Conservation (phyloP, 1,140 invertebrate genomes). For the Apocrypta bakeri region DNA sequence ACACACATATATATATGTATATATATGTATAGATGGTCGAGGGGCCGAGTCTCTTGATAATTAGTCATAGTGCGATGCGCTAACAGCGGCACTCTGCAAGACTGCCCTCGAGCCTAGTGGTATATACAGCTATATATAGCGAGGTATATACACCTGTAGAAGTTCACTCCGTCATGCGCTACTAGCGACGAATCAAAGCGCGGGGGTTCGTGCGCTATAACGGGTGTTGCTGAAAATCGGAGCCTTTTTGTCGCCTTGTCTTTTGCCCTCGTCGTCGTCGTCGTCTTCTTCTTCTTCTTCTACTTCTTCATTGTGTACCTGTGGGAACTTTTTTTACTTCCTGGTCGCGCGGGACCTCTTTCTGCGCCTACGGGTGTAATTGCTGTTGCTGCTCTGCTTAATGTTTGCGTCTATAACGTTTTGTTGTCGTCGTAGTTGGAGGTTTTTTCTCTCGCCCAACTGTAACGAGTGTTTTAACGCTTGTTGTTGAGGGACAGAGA, state of each 20-base stretch:
- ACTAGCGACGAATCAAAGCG: constrained; percentile 26
- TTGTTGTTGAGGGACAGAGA: too few relatives aligned
- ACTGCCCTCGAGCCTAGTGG: constrained; percentile 58
- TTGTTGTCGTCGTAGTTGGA: background rate
- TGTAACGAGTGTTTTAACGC: constrained; percentile 23
- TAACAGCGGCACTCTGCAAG: constrained; percentile 74
- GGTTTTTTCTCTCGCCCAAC: background rate
- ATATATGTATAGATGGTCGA: too few relatives aligned
- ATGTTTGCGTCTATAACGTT: constrained; percentile 3
- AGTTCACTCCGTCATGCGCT: constrained; percentile 29
- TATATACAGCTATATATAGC: background rate
- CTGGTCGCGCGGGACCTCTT: background rate
- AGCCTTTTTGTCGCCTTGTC: background rate
- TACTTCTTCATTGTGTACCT: constrained; percentile 19
- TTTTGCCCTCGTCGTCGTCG: background rate
- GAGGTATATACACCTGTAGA: background rate
- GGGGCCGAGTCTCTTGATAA: constrained; percentile 57
- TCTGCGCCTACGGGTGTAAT: constrained; percentile 12
- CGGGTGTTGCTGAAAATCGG: constrained; percentile 40
- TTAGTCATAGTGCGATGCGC: constrained; percentile 74
- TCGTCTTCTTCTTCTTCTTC: background rate
- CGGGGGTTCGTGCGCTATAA: constrained; percentile 47
- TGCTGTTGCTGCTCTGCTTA: constrained; percentile 33
- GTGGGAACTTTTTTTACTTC: constrained; percentile 48
- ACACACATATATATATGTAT: too few relatives aligned